Percentiles rank a stretch among this genome's conserved stretches.
Evolutionary conservation across 2,888 invertebrate genomes (phyloP).

Genomic region (Caenorhabditis japonica): DNA sequence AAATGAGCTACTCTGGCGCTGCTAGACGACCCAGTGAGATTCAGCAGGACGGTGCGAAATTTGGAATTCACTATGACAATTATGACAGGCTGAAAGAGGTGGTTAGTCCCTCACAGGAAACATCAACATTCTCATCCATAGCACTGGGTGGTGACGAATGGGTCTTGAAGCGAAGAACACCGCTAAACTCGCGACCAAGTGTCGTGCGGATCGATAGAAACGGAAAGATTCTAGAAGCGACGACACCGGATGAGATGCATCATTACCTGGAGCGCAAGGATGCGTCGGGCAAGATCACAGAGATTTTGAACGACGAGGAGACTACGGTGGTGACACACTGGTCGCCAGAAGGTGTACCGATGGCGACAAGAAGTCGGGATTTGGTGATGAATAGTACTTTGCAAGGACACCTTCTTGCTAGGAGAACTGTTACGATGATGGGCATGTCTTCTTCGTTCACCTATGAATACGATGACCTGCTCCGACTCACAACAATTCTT

Average conservation of each 20-base stretch:
- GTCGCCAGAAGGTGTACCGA: slow-evolving; percentile 23
- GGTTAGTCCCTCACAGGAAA: slow-evolving; percentile 45
- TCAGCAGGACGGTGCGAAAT: slow-evolving; percentile 20
- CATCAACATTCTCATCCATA: slow-evolving; percentile 45
- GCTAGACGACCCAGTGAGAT: slow-evolving; percentile 38
- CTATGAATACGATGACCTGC: slow-evolving; percentile 62
- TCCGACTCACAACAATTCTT: slow-evolving; percentile 47
- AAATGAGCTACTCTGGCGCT: slow-evolving; percentile 46
- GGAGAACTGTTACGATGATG: slow-evolving; percentile 14
- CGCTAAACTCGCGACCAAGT: slow-evolving; percentile 42
- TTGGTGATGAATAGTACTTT: slow-evolving; percentile 18
- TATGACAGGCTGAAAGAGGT: slow-evolving; percentile 51
- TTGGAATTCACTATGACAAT: slow-evolving; percentile 48
- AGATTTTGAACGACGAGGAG: slow-evolving; percentile 40
- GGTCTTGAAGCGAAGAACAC: slow-evolving; percentile 40
- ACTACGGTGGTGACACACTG: slow-evolving; percentile 26
- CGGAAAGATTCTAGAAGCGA: slow-evolving; percentile 35
- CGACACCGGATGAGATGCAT: slow-evolving; percentile 53
- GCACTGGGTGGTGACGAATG: slow-evolving; percentile 49
- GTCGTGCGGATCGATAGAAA: slow-evolving; percentile 26
- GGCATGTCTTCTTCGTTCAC: slow-evolving; percentile 47
- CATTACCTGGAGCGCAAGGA: slow-evolving; percentile 42
- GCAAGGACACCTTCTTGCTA: slow-evolving; percentile 41
- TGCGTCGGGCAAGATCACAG: slow-evolving; percentile 14
- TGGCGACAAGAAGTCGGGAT: slow-evolving; percentile 6